phyloP scores from a whole-genome alignment of 2,797 vertebrate species.

The Morus bassanus region DNA sequence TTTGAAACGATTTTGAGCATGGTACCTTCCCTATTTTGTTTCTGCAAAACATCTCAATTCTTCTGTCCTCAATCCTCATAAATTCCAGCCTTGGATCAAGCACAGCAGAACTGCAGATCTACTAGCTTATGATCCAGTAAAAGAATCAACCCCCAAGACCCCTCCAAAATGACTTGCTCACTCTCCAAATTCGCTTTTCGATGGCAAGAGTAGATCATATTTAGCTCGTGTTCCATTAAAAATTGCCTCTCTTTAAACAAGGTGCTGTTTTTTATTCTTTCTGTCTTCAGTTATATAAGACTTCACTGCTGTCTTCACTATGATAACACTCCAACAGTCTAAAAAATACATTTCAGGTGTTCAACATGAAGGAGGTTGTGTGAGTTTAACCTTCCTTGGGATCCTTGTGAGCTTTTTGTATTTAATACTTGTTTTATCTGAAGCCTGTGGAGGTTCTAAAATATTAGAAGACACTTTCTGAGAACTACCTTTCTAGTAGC shows the following conservation, averaged over 20 bases:
- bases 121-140: not conserved
- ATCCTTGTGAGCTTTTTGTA: slow-evolving; percentile 81
- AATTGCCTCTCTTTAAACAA: slow-evolving; percentile 62
- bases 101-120: not conserved
- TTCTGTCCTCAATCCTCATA: not conserved
- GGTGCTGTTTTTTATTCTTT: slow-evolving; percentile 60
- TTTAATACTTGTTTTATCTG: slow-evolving; percentile 84
- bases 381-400: slow-evolving; percentile 82
- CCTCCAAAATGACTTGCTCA: not conserved
- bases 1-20: not conserved
- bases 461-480: slow-evolving; percentile 85
- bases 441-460: slow-evolving; percentile 85
- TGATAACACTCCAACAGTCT: slow-evolving; percentile 74
- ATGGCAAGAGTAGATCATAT: slow-evolving; percentile 32
- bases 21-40: not conserved
- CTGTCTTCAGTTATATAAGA: slow-evolving; percentile 78
- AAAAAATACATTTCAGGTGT: slow-evolving; percentile 78
- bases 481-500: slow-evolving; percentile 83
- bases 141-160: not conserved
- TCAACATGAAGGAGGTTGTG: slow-evolving; percentile 81
- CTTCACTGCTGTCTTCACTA: slow-evolving; percentile 73
- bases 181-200: slow-evolving; percentile 6
- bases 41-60: not conserved
- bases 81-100: not conserved
- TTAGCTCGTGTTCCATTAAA: slow-evolving; percentile 47